Evolutionary conservation across 2,797 vertebrate species (phyloP), one percentile per base, ranked within the genome.

Genomic region (Clarias platycephalus): DNA sequence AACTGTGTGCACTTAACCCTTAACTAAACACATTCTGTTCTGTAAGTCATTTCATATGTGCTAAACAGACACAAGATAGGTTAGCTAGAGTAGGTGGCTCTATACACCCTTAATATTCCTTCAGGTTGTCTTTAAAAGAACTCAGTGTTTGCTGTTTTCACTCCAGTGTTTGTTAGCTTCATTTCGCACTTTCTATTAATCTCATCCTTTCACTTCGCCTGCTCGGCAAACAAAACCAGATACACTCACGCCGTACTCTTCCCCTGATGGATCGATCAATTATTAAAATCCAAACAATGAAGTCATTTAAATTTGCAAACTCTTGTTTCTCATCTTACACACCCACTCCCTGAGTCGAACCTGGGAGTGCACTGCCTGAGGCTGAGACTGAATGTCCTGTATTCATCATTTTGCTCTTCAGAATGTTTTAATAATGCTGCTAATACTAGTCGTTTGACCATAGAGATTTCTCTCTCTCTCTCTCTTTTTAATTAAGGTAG

Each of bases 61-160:
- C 31, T 20, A 28, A 60, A 82, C 22, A 58, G 57, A 28, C 20
- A 53, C 63, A 78, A n/a, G 10, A 3, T 62, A 9, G 18, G 49
- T 53, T 12, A 26, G 26, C 40, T 1, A 6, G n/a, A n/a, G n/a
- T n/a, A n/a, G 15, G 6, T 78, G 13, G 57, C 26, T 76, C 67
- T 10, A 60, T 28, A 49, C 26, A 79, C n/a, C 24, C 26, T 94
- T 93, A 90, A 94, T 93, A 86, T 75, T 53, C 75, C 66, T 89
- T 86, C 88, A 89, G 89, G 88, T 91, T 87, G 82, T 83, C 91
- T 86, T 83, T 87, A 90, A 91, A 92, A 88, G 88, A 13, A 90
- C 84, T 89, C 89, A 34, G 66, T 40, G 31, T 60, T 82, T 53
- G 37, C 22, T 31, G 64, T 57, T 20, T 60, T 28, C 26, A 9